Percentiles rank a stretch among this genome's conserved stretches.
Conservation (phyloP, 2,888 invertebrate species). For the Lycocerus yunnanus region DNA sequence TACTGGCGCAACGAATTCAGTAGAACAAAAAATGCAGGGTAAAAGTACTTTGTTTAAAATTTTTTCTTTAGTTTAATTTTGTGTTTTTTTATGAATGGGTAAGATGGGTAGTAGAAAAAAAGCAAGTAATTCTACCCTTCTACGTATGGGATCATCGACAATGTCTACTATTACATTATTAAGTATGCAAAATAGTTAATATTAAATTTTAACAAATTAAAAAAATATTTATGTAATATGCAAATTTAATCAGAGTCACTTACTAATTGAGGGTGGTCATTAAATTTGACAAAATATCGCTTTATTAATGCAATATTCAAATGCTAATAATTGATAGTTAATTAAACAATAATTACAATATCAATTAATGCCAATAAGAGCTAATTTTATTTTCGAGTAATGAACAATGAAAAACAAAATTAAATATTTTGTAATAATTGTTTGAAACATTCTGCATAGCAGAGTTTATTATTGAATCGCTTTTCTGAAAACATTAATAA, state of each 20-base stretch:
- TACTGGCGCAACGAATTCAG: too few relatives aligned
- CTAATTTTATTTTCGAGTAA: slow-evolving; percentile 18
- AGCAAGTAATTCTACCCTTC: too few relatives aligned
- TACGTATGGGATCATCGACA: too few relatives aligned
- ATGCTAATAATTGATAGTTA: not conserved
- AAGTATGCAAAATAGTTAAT: too few relatives aligned
- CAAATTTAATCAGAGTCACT: not conserved
- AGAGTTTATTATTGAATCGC: slow-evolving; percentile 18
- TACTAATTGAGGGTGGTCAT: not conserved
- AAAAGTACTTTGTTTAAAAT: too few relatives aligned
- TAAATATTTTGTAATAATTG: slow-evolving; percentile 19
- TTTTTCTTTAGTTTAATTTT: too few relatives aligned
- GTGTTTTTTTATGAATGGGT: too few relatives aligned
- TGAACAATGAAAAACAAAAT: slow-evolving; percentile 11
- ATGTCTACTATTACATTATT: too few relatives aligned
- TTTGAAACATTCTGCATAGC: slow-evolving; percentile 17
- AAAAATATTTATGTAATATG: not conserved
- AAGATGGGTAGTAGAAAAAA: too few relatives aligned
- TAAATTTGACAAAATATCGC: not conserved
- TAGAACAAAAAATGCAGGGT: too few relatives aligned
- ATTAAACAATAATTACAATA: slow-evolving; percentile 14
- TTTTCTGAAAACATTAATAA: slow-evolving; percentile 19
- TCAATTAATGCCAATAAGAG: slow-evolving; percentile 24
- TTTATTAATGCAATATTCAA: not conserved
- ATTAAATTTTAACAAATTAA: not conserved